These are phyloP conservation scores for Pampus argenteus DNA, from an alignment of 2,797 vertebrate genomes.

Conservation along the genomic window DNA sequence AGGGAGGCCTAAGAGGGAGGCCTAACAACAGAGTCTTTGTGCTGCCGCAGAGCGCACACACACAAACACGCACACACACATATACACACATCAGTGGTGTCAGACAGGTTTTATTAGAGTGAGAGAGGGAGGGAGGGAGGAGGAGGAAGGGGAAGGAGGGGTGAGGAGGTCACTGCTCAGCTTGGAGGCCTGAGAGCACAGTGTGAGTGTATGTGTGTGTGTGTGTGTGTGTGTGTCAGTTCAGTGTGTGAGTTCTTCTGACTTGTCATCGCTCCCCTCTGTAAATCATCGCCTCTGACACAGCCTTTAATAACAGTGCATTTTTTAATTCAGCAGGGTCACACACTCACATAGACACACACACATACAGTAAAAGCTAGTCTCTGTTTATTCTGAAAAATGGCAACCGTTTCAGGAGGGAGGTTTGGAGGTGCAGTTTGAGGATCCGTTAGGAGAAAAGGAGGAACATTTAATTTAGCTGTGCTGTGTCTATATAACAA, in stretches of 20 bases:
- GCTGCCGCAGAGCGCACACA: constrained; percentile 71
- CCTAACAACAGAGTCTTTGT: constrained; percentile 88
- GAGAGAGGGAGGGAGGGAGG: constrained; percentile 74
- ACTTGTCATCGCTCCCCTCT: constrained; percentile 86
- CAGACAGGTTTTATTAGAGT: constrained; percentile 87
- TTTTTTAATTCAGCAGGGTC: constrained; percentile 86
- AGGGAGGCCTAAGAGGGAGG: constrained; percentile 84
- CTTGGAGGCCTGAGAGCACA: constrained; percentile 84
- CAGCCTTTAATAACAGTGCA: constrained; percentile 87
- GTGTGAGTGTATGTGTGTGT: constrained; percentile 65
- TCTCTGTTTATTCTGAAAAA: constrained; percentile 63
- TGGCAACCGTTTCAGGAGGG: constrained; percentile 40
- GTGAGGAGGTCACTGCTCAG: constrained; percentile 87
- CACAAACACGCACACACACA: constrained; percentile 27
- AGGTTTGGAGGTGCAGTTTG: constrained; percentile 24
- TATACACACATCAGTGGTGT: constrained; percentile 79
- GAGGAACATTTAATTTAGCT: constrained; percentile 46
- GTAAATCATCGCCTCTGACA: constrained; percentile 89
- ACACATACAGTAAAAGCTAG: constrained; percentile 24
- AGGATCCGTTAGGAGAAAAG: constrained; percentile 61
- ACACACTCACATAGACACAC: constrained; percentile 45
- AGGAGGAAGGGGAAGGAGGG: constrained; percentile 83
- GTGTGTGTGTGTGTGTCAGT: constrained; percentile 47
- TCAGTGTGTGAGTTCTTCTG: constrained; percentile 84
- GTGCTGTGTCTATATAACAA: constrained; percentile 3